These are phyloP conservation scores for Condylura cristata DNA, from an alignment of 2,113 vertebrate genomes.

Conservation along the genomic window DNA sequence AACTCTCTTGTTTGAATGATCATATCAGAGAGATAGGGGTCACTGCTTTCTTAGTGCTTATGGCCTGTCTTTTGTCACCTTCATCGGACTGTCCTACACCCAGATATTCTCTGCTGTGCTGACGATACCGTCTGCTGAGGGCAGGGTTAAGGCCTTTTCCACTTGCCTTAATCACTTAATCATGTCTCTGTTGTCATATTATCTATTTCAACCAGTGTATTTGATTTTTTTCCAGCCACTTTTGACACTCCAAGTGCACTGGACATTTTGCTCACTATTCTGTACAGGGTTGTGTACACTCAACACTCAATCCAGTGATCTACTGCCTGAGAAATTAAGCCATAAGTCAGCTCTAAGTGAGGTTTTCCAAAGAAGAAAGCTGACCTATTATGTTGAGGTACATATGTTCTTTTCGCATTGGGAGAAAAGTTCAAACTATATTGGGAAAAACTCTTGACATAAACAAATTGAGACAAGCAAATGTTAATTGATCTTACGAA, in stretches of 20 bases:
- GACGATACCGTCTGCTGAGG: neutral
- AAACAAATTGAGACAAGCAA: no score
- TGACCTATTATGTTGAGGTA: no score
- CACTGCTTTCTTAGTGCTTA: neutral
- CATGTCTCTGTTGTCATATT: conserved; percentile 6
- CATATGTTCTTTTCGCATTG: no score
- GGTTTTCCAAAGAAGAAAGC: no score
- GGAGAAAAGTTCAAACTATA: no score
- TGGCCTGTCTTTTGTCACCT: neutral
- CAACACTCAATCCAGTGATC: neutral
- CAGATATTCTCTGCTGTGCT: conserved; percentile 13
- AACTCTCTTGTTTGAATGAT: no score
- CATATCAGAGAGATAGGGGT: no score
- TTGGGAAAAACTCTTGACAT: no score
- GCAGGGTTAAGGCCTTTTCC: conserved; percentile 27
- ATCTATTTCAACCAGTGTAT: neutral
- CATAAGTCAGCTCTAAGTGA: no score
- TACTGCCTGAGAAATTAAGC: neutral
- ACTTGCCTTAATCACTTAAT: neutral
- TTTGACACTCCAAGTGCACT: neutral
- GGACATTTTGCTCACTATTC: neutral
- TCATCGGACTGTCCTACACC: neutral
- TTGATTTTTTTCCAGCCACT: conserved; percentile 21
- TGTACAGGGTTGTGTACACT: neutral
- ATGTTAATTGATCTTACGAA: no score